These are phyloP conservation scores for Allolobophora icterica DNA, from an alignment of 2,888 invertebrate species.

Conservation along the genomic window DNA sequence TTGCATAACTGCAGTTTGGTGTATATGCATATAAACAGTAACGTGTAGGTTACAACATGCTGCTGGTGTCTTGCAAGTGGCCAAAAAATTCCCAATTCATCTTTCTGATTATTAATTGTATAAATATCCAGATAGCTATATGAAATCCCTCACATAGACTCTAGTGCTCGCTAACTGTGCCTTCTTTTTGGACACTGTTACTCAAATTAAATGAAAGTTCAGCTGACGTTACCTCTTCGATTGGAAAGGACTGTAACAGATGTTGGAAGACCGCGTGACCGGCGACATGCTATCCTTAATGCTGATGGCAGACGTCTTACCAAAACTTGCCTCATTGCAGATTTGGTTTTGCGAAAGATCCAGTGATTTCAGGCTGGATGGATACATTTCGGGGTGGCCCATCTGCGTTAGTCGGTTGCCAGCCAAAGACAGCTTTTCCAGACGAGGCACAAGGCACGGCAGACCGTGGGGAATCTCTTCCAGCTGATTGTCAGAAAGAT, in stretches of 20 bases:
- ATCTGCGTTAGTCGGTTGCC: conserved; percentile 78
- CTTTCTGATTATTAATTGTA: too few species aligned
- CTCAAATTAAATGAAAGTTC: too few species aligned
- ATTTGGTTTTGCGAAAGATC: conserved; percentile 92
- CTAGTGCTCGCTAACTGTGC: too few species aligned
- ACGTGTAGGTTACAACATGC: too few species aligned
- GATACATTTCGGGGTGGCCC: conserved; percentile 88
- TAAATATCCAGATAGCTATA: too few species aligned
- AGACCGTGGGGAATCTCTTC: conserved; percentile 84
- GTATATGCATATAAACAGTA: too few species aligned
- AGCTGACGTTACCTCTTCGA: not conserved
- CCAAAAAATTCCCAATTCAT: too few species aligned
- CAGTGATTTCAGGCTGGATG: conserved; percentile 84
- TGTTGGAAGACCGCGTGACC: not conserved
- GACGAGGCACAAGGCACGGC: conserved; percentile 85
- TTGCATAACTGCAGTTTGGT: too few species aligned
- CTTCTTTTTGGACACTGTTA: too few species aligned
- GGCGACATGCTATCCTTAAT: not conserved
- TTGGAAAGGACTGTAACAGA: conserved; percentile 39
- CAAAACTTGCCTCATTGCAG: conserved; percentile 36
- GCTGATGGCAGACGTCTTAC: not conserved
- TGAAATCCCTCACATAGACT: too few species aligned
- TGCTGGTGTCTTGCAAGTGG: too few species aligned
- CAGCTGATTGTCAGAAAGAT: conserved; percentile 89
- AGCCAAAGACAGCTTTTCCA: conserved; percentile 87